Base-by-base conservation (phyloP, 2,113 vertebrate species). In the Dolichotis patagonum region DNA sequence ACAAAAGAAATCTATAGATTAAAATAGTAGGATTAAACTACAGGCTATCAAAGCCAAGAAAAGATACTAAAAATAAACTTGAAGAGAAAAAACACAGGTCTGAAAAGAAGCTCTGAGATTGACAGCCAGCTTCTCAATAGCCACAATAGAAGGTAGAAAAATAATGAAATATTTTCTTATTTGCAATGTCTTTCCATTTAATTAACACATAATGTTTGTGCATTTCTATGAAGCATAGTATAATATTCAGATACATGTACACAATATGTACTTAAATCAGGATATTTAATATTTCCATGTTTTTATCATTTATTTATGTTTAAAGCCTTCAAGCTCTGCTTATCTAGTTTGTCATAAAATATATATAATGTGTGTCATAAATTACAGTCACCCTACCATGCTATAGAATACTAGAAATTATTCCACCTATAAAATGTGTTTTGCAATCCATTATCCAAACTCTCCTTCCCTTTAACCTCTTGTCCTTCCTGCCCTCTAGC, bases 1-100 rank as follows among this genome's bases (percentile, higher is more conserved):
- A 77, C 67, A 69, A 83, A 94, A 58, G 46, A 94, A 94, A 94
- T 87, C 43, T 26, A n/a, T 24, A 54, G 17, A 75, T 71, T 90
- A n/a, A 84, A 54, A 49, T 84, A 71, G 4, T 87, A 10, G 62
- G 60, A 0, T 78, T 67, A 88, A 93, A 78, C n/a, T 71, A 12
- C 19, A 85, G 24, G 7, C 63, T 22, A 88, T 71, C 32, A 95
- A 82, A 90, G 3, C 5, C 5, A 54, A 78, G 75, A 65, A 91
- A 94, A 85, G 3, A 43, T 62, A 46, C 6, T 69, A n/a, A 60
- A 65, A 95, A 77, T 46, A n/a, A 85, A 22, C 24, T 35, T 46
- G 13, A 63, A 7, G 8, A 26, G 10, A 22, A 38, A 35, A 71
- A 81, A 49, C 24, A 71, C 35, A 80, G 43, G 54, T 67, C 35